These are phyloP conservation scores for Poecilia gillii DNA, from an alignment of 2,797 vertebrate genomes.

Conservation along the genomic window DNA sequence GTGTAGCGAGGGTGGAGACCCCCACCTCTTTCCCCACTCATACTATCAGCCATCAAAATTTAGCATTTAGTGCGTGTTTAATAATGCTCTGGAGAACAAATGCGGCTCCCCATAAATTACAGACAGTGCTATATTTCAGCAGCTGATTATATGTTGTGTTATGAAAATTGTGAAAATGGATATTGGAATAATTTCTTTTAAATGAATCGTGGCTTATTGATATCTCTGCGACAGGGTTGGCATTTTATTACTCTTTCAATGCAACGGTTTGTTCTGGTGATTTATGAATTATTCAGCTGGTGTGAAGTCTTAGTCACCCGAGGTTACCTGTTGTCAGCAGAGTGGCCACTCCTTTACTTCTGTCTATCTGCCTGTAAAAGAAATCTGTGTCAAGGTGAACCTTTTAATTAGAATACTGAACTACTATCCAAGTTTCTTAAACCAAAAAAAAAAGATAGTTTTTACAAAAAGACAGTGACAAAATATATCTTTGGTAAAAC, in stretches of 20 bases:
- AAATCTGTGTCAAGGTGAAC: background rate
- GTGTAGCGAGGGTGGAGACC: conserved; percentile 10
- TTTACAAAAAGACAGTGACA: background rate
- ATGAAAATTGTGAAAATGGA: background rate
- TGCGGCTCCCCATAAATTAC: background rate
- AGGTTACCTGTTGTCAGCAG: background rate
- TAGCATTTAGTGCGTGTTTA: conserved; percentile 2
- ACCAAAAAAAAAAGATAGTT: background rate
- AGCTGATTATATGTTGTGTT: background rate
- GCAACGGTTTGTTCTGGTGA: background rate
- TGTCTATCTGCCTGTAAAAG: background rate
- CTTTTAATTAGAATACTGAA: background rate
- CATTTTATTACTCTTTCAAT: background rate
- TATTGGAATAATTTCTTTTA: background rate
- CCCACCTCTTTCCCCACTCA: background rate
- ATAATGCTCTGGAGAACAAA: background rate
- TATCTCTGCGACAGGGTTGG: background rate
- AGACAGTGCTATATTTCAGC: background rate
- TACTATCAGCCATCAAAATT: background rate
- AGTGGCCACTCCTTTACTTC: background rate
- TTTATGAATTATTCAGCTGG: background rate
- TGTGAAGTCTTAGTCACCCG: background rate
- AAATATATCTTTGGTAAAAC: background rate
- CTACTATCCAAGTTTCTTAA: background rate
- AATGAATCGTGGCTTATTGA: background rate